These are phyloP conservation scores for Leptestheria dahalacensis DNA, from an alignment of 1,140 invertebrate species.

Conservation along the genomic window DNA sequence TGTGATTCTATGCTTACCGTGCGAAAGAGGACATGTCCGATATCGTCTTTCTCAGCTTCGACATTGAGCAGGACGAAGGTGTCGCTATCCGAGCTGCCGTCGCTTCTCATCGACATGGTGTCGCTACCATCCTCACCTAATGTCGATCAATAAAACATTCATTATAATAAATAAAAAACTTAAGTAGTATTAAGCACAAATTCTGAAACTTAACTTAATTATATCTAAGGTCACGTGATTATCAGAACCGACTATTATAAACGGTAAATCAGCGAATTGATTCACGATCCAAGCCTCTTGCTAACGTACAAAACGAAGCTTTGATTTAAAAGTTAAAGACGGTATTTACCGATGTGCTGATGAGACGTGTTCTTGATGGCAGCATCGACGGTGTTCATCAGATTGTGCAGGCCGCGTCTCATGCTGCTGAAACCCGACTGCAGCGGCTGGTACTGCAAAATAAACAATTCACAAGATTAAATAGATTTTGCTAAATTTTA, in stretches of 20 bases:
- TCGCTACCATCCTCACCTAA: slow-evolving; percentile 20
- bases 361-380: slow-evolving; percentile 44
- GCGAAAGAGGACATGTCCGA: slow-evolving; percentile 23
- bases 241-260: no score
- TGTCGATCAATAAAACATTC: slow-evolving; percentile 40
- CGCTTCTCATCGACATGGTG: slow-evolving; percentile 31
- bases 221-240: no score
- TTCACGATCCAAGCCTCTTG: no score
- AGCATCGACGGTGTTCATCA: slow-evolving; percentile 66
- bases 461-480: no score
- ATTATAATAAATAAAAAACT: background rate
- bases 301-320: no score
- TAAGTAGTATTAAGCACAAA: background rate
- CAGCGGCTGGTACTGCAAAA: background rate
- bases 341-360: slow-evolving; percentile 37
- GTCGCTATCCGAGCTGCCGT: slow-evolving; percentile 31
- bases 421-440: slow-evolving; percentile 26
- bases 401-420: slow-evolving; percentile 58
- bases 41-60: slow-evolving; percentile 20
- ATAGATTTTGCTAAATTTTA: no score
- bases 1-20: slow-evolving; percentile 30
- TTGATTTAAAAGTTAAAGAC: background rate
- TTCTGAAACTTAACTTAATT: no score
- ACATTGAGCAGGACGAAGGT: slow-evolving; percentile 27
- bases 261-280: no score